These are phyloP conservation scores for Phacellophora camtschatica DNA, from an alignment of 30 jellyfish, hydroid and myxozoan species.

Conservation along the genomic window DNA sequence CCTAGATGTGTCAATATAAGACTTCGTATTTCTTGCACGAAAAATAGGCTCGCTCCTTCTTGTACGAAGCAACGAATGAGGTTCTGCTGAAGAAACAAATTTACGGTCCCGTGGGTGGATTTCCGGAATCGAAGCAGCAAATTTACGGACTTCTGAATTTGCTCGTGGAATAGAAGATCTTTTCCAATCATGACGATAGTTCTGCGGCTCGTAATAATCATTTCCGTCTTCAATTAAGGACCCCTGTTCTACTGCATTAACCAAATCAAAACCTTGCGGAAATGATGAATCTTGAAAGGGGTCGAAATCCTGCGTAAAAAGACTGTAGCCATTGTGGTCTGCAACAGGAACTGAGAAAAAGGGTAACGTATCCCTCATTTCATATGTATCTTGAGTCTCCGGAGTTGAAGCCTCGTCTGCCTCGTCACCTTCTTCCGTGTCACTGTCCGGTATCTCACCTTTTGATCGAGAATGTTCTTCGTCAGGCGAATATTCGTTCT, in stretches of 20 bases:
- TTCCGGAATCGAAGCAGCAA: background rate
- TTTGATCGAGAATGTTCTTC: conserved; percentile 53
- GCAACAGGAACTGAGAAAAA: conserved; percentile 73
- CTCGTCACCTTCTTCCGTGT: conserved; percentile 33
- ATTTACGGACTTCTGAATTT: background rate
- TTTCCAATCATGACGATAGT: conserved; percentile 21
- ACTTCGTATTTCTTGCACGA: background rate
- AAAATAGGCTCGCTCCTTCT: background rate
- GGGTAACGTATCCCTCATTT: conserved; percentile 65
- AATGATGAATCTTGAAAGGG: conserved; percentile 57
- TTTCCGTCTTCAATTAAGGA: conserved; percentile 35
- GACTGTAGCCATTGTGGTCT: conserved; percentile 62
- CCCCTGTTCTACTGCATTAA: conserved; percentile 44
- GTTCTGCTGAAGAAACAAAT: background rate
- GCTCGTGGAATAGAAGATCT: conserved; percentile 42
- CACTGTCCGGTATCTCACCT: conserved; percentile 70
- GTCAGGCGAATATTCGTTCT: conserved; percentile 7
- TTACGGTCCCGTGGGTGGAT: background rate
- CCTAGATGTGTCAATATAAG: background rate
- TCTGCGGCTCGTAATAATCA: conserved; percentile 50
- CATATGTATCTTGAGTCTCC: conserved; percentile 21
- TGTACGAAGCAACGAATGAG: background rate
- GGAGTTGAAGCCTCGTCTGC: conserved; percentile 27
- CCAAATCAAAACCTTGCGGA: conserved; percentile 42
- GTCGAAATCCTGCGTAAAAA: conserved; percentile 37